These are phyloP conservation scores for Onthophagus taurus DNA, from an alignment of 1,140 invertebrate species.

Conservation along the genomic window DNA sequence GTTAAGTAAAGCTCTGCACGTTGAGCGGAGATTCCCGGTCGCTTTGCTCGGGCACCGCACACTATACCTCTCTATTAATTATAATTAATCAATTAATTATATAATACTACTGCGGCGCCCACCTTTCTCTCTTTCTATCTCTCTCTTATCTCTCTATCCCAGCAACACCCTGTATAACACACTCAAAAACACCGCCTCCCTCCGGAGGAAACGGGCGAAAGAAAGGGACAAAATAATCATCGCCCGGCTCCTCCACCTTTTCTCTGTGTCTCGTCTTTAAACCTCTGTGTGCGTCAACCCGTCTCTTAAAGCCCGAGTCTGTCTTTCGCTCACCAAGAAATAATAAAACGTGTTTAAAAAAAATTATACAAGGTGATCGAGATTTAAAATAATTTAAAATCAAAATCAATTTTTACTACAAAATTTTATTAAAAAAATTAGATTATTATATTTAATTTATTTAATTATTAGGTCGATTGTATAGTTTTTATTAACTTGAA, in stretches of 20 bases:
- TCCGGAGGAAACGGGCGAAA: conserved; percentile 1
- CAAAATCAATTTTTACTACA: no score
- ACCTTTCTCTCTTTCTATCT: conserved; percentile 3
- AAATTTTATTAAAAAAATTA: no score
- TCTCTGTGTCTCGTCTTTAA: conserved; percentile 62
- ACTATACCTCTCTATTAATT: conserved; percentile 17
- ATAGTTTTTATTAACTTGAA: no score
- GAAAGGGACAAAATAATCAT: conserved; percentile 1
- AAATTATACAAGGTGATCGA: no score
- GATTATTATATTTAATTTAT: no score
- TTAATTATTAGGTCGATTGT: no score
- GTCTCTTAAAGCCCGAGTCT: conserved; percentile 30
- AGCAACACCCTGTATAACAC: conserved; percentile 5
- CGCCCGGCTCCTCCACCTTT: conserved; percentile 13
- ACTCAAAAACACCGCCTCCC: conserved; percentile 3
- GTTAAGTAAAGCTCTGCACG: conserved; percentile 22
- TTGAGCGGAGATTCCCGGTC: conserved; percentile 23
- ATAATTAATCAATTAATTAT: neutral
- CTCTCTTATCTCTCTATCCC: conserved; percentile 10
- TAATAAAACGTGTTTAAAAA: no score
- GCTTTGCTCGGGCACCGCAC: conserved; percentile 35
- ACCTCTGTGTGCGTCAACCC: conserved; percentile 61
- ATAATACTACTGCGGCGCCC: conserved; percentile 9
- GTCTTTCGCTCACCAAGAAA: conserved; percentile 22
- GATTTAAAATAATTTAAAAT: no score